These are phyloP conservation scores for Cantharis flavilabris DNA, from an alignment of 2,888 invertebrate genomes.

Conservation along the genomic window DNA sequence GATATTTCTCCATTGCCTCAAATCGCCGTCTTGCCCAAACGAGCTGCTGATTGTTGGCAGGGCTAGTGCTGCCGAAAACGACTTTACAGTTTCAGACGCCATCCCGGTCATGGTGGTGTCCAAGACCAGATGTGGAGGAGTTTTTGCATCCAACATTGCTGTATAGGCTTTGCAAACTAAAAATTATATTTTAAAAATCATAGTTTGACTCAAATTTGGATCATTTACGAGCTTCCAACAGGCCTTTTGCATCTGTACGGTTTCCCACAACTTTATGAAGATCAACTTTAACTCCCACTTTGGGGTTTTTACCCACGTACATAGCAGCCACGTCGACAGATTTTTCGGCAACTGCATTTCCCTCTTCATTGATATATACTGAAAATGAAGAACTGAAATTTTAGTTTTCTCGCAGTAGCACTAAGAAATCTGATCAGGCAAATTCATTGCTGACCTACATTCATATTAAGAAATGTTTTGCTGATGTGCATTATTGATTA, in stretches of 20 bases:
- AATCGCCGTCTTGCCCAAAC: constrained; percentile 82
- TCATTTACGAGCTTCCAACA: constrained; percentile 70
- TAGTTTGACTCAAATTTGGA: background rate
- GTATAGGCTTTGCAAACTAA: constrained; percentile 76
- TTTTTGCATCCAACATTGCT: constrained; percentile 65
- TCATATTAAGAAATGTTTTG: background rate
- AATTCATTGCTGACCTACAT: background rate
- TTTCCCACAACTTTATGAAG: constrained; percentile 69
- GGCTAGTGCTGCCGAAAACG: constrained; percentile 77
- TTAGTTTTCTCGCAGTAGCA: background rate
- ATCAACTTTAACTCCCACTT: constrained; percentile 67
- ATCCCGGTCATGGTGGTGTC: constrained; percentile 83
- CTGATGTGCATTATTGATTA: background rate
- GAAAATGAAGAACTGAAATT: constrained; percentile 10
- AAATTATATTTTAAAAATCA: constrained; percentile 31
- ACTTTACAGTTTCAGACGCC: constrained; percentile 83
- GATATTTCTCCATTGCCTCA: constrained; percentile 81
- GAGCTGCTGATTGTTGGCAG: constrained; percentile 85
- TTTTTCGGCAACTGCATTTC: constrained; percentile 71
- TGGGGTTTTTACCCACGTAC: constrained; percentile 71
- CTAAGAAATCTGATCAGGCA: background rate
- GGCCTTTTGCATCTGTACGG: constrained; percentile 71
- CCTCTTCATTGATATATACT: constrained; percentile 79
- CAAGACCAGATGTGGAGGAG: constrained; percentile 77
- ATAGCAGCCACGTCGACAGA: constrained; percentile 73